Evolutionary conservation across 2,888 invertebrate genomes (phyloP).

Genomic region (Gymnoscelis rufifasciata): DNA sequence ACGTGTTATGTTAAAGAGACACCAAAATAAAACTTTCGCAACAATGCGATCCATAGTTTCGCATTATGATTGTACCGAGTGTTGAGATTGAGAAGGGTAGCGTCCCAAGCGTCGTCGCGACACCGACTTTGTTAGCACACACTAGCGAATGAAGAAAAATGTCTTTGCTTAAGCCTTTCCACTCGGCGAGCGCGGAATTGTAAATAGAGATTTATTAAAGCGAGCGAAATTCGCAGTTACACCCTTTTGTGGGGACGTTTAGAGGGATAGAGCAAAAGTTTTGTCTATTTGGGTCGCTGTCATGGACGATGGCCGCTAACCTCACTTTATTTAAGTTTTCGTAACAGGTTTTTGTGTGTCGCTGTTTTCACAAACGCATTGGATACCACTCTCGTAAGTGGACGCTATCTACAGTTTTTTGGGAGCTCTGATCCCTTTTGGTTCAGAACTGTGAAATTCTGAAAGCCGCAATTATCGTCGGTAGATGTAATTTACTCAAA

Average conservation of each 20-base stretch:
- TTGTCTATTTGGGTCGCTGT: constrained; percentile 34
- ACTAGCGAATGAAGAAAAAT: constrained; percentile 76
- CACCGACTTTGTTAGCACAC: constrained; percentile 68
- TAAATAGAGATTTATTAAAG: constrained; percentile 78
- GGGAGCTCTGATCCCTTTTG: too few species aligned
- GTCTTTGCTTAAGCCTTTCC: constrained; percentile 72
- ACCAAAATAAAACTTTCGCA: constrained; percentile 42
- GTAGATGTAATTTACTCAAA: too few species aligned
- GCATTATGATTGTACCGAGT: constrained; percentile 53
- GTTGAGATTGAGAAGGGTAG: constrained; percentile 58
- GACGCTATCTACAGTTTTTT: too few species aligned
- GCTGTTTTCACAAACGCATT: background rate
- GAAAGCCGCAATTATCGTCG: too few species aligned
- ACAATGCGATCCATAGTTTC: constrained; percentile 28
- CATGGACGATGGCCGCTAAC: constrained; percentile 23
- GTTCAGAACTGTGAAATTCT: too few species aligned
- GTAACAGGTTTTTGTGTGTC: constrained; percentile 1
- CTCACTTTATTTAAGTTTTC: constrained; percentile 20
- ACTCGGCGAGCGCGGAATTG: constrained; percentile 66
- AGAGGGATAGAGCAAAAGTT: constrained; percentile 43
- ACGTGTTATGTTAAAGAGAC: constrained; percentile 35
- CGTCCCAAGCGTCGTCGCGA: constrained; percentile 48
- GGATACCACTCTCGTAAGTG: too few species aligned
- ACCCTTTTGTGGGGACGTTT: constrained; percentile 45
- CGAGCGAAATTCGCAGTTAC: constrained; percentile 60